A percentile compares a stretch with the other conserved stretches of the same genome.
phyloP scores from a whole-genome alignment of 2,888 invertebrate species.

The Melinopterus prodromus region DNA sequence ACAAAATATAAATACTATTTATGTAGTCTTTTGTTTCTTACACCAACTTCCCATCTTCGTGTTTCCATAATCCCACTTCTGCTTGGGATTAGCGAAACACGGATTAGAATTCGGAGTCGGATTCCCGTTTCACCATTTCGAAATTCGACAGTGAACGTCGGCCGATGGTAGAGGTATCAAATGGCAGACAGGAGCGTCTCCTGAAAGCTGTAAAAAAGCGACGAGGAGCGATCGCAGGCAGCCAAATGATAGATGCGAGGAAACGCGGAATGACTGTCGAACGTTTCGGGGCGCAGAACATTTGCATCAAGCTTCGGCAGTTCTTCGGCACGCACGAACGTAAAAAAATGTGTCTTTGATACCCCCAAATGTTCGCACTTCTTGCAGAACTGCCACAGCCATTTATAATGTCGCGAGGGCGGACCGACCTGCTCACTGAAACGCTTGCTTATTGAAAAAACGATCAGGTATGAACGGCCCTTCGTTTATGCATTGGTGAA shows the following conservation, averaged over 20 bases:
- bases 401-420: constrained; percentile 42
- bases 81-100: no score
- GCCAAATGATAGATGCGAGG: constrained; percentile 43
- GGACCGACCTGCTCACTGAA: background rate
- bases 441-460: constrained; percentile 43
- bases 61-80: no score
- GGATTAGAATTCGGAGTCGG: no score
- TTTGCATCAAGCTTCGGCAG: constrained; percentile 42
- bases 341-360: constrained; percentile 46
- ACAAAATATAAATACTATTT: no score
- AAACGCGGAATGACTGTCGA: constrained; percentile 43
- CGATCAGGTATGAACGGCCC: background rate
- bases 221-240: constrained; percentile 40
- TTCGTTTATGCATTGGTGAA: no score
- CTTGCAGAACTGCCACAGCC: constrained; percentile 41
- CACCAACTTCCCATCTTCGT: no score
- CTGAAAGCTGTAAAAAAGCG: constrained; percentile 38
- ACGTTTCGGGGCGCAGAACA: constrained; percentile 33
- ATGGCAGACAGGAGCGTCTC: background rate
- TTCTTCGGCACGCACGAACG: constrained; percentile 36
- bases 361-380: constrained; percentile 46
- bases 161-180: background rate
- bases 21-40: no score
- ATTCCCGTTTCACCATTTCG: no score
- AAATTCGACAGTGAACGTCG: no score